Percentiles rank a stretch among this genome's conserved stretches.
phyloP scores from a whole-genome alignment of 1,140 invertebrate species.

The Marisa cornuarietis region DNA sequence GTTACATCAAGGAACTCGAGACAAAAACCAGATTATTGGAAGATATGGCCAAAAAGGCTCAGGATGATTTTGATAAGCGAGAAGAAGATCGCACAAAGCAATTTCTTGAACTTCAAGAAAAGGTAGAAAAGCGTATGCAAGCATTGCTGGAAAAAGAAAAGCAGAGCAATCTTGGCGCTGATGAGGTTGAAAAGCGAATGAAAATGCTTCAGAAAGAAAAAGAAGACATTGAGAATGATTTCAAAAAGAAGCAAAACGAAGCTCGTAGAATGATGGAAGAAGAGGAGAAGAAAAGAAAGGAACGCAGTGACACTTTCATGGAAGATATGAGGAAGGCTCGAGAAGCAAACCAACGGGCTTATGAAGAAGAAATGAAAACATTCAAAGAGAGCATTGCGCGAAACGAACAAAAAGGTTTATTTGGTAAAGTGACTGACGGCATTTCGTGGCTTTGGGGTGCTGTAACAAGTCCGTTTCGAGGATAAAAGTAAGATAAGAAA shows the following conservation, averaged over 20 bases:
- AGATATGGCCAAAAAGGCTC: not conserved
- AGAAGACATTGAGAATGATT: not conserved
- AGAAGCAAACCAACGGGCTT: too few species aligned
- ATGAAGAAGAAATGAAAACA: conserved; percentile 7
- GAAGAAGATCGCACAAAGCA: not conserved
- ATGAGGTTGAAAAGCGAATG: not conserved
- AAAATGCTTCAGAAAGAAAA: not conserved
- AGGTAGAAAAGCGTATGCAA: not conserved
- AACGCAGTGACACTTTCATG: not conserved
- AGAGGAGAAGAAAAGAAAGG: not conserved
- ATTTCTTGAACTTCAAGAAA: not conserved
- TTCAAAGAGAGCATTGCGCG: not conserved
- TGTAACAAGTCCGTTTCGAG: too few species aligned
- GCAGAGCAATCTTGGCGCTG: not conserved
- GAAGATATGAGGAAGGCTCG: not conserved
- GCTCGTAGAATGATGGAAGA: not conserved
- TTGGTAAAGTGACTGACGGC: too few species aligned
- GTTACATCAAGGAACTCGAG: conserved; percentile 10
- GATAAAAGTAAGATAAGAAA: too few species aligned
- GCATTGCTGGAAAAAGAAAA: not conserved
- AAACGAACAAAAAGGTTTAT: too few species aligned
- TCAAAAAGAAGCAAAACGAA: not conserved
- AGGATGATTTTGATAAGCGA: conserved; percentile 1
- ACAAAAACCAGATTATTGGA: conserved; percentile 1
- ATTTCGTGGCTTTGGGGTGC: too few species aligned